These are phyloP conservation scores for Pseudopipra pipra DNA, from an alignment of 2,113 vertebrate species.

Conservation along the genomic window DNA sequence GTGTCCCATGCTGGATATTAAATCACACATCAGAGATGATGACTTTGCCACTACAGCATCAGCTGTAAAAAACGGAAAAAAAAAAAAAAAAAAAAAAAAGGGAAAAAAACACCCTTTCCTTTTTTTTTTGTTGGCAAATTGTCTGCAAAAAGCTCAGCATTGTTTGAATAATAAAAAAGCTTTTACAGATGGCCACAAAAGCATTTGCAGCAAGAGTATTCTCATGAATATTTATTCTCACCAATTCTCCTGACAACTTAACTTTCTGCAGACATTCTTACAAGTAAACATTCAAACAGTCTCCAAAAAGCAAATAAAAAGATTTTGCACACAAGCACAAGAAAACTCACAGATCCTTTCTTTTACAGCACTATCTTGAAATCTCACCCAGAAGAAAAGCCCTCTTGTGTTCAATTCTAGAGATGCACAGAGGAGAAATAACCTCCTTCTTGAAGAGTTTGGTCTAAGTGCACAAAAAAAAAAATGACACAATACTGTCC, in stretches of 20 bases:
- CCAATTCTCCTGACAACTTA: slow-evolving; percentile 32
- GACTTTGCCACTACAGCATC: not conserved
- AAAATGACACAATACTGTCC: not conserved
- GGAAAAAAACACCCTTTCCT: accelerated
- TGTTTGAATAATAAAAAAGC: slow-evolving; percentile 57
- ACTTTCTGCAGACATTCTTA: slow-evolving; percentile 13
- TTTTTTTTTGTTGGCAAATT: slow-evolving; percentile 4
- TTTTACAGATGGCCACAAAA: slow-evolving; percentile 51
- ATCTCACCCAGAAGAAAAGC: slow-evolving; percentile 27
- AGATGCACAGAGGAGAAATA: not conserved
- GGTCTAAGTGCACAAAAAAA: not conserved
- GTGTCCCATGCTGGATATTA: not conserved
- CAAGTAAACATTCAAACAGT: slow-evolving; percentile 2
- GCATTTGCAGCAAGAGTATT: not conserved
- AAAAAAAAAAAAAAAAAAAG: not conserved
- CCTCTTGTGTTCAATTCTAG: slow-evolving; percentile 21
- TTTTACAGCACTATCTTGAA: not conserved
- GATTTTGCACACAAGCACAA: slow-evolving; percentile 8
- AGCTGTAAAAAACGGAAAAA: not conserved
- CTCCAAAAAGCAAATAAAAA: slow-evolving; percentile 21
- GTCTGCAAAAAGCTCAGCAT: slow-evolving; percentile 32
- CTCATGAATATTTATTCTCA: slow-evolving; percentile 64
- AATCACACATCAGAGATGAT: not conserved
- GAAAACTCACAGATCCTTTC: not conserved
- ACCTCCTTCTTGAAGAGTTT: not conserved